Percentiles rank a stretch among this genome's conserved stretches.
These are phyloP conservation scores for Sciurus niger DNA, from an alignment of 2,113 vertebrate species.

Conservation along the genomic window DNA sequence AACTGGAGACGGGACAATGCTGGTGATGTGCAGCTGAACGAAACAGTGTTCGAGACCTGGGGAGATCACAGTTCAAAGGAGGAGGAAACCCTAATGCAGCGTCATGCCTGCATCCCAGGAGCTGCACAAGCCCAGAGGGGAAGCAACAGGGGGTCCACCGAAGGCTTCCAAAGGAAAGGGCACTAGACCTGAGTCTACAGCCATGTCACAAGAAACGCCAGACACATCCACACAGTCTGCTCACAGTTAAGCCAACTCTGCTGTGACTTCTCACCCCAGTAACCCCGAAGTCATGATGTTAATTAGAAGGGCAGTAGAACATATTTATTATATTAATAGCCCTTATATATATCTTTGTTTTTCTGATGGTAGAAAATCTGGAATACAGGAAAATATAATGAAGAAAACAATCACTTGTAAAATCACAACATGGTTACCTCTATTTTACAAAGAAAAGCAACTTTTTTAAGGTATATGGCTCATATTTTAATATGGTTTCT, in stretches of 20 bases:
- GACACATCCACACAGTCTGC: too few relatives aligned
- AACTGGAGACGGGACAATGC: background rate
- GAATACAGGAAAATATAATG: constrained; percentile 38
- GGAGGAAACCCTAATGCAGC: background rate
- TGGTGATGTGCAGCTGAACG: background rate
- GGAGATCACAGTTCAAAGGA: background rate
- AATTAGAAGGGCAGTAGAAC: background rate
- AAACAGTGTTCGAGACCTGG: background rate
- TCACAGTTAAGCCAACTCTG: background rate
- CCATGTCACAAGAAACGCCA: background rate
- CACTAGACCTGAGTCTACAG: background rate
- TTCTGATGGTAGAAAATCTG: constrained; percentile 5
- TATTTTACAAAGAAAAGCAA: constrained; percentile 21
- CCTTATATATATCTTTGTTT: background rate
- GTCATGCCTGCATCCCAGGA: background rate
- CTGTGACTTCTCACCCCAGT: background rate
- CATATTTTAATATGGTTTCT: background rate
- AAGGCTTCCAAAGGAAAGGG: background rate
- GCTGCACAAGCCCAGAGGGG: background rate
- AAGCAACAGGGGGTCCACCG: background rate
- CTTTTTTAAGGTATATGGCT: background rate
- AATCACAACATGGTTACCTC: constrained; percentile 20
- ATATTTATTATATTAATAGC: background rate
- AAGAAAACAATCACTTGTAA: background rate
- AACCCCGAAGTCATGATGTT: background rate